Evolutionary conservation across 2,113 vertebrate species (phyloP), one percentile per base, ranked within the genome.

Genomic region (Lycaon pictus): DNA sequence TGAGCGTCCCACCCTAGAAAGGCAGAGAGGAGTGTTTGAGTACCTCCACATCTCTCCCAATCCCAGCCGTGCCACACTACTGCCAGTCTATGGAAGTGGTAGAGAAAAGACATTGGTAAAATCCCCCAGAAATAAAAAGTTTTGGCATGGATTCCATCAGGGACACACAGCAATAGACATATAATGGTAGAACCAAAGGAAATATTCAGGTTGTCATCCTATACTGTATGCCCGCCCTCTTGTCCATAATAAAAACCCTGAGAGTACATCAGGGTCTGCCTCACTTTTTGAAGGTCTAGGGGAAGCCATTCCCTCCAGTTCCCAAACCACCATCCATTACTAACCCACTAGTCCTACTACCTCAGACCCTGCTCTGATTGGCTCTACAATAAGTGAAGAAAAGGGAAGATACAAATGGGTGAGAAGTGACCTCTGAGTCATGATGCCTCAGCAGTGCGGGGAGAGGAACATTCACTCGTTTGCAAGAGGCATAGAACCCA

Each of bases 1-100:
- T 99, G 89, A 99, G 98, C 0, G 99, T 99, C 60, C 99, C 99
- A 91, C 99, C 99, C 99, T 99, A 98, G 62, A 80, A 96, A 98
- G 84, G 35, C 16, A 94, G 67, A 65, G 92, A 90, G 88, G 15
- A 85, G 17, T 92, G 55, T 84, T 23, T 76, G 48, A 97, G 16
- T 76, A 87, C 63, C n/a, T 89, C 82, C 62, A 89, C 16, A 29
- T 37, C 1, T 19, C 37, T 88, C 84, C 48, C 62, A 86, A 2
- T 53, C 20, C 79, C 13, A 93, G 65, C 60, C n/a, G 37, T 20
- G 82, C 19, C 19, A 92, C 11, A 72, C 11, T 95, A 83, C 62
- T 90, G 79, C 67, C 5, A 88, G 56, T 72, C 62, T 43, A 7
- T 17, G 23, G 84, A 37, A 51, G 74, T 76, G 82, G 58, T 29